Conservation (phyloP, 2,888 invertebrate genomes). For the Folsomia manolachei region DNA sequence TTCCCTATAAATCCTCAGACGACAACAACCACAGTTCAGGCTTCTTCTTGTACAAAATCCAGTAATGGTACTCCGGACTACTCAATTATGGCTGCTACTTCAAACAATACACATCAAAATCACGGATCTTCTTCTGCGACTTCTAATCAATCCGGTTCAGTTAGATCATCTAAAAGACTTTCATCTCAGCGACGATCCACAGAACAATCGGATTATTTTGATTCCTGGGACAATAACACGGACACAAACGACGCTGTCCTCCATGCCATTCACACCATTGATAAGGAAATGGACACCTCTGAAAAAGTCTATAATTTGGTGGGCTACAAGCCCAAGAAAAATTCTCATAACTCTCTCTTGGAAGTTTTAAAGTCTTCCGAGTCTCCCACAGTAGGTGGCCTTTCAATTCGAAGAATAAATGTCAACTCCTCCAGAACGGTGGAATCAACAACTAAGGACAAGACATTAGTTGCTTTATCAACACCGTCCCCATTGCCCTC, state of each 20-base stretch:
- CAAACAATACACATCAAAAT: no score
- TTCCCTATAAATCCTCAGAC: slow-evolving; percentile 29
- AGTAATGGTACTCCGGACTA: slow-evolving; percentile 8
- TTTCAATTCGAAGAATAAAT: slow-evolving; percentile 25
- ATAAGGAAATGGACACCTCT: neutral
- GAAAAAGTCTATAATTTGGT: neutral
- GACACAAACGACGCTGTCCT: slow-evolving; percentile 21
- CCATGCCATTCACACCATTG: slow-evolving; percentile 27
- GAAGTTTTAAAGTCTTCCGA: neutral
- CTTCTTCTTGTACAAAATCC: slow-evolving; percentile 12
- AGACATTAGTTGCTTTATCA: neutral
- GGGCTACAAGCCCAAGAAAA: neutral
- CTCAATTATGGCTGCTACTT: neutral
- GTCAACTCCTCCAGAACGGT: neutral
- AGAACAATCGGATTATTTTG: slow-evolving; percentile 25
- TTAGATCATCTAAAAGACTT: slow-evolving; percentile 22
- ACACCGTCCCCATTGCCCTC: neutral
- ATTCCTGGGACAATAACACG: slow-evolving; percentile 27
- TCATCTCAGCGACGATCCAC: slow-evolving; percentile 29
- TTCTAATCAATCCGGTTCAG: neutral
- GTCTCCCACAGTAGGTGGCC: slow-evolving; percentile 2
- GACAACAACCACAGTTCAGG: neutral
- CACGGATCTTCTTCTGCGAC: neutral
- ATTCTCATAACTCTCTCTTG: neutral
- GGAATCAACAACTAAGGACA: neutral